phyloP scores from a whole-genome alignment of 2,888 invertebrate genomes.

The Gastracanthus pulcherrimus region DNA sequence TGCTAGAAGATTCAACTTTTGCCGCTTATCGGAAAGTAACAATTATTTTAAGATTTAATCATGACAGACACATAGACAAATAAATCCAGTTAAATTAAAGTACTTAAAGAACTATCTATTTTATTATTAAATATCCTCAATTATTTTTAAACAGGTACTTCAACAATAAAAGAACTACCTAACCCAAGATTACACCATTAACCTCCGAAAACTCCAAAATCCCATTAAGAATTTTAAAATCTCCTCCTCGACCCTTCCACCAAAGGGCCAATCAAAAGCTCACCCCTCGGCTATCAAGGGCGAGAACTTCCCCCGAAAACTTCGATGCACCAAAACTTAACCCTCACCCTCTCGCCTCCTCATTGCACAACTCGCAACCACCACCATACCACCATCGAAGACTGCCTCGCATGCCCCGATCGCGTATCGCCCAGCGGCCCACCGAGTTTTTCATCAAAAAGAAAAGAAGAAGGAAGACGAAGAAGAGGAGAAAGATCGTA shows the following conservation, averaged over 20 bases:
- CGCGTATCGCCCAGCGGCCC: constrained; percentile 1
- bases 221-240: background rate
- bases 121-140: too few relatives aligned
- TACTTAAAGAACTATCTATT: too few relatives aligned
- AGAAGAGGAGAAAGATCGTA: background rate
- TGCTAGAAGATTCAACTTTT: too few relatives aligned
- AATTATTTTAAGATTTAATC: too few relatives aligned
- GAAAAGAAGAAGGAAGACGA: background rate
- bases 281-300: background rate
- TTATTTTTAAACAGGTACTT: too few relatives aligned
- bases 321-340: constrained; percentile 29
- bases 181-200: background rate
- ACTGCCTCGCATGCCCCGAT: constrained; percentile 39
- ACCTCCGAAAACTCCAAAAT: background rate
- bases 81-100: too few relatives aligned
- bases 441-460: constrained; percentile 47
- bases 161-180: too few relatives aligned
- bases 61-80: too few relatives aligned
- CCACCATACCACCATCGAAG: too few relatives aligned
- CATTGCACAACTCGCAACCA: background rate
- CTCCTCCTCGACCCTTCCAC: background rate
- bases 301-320: constrained; percentile 31
- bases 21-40: too few relatives aligned
- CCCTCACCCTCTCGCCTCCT: background rate
- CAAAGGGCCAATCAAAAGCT: constrained; percentile 27